phyloP scores from a whole-genome alignment of 35 echinoderm and acorn worm species.

The Strongylocentrotus purpuratus region DNA sequence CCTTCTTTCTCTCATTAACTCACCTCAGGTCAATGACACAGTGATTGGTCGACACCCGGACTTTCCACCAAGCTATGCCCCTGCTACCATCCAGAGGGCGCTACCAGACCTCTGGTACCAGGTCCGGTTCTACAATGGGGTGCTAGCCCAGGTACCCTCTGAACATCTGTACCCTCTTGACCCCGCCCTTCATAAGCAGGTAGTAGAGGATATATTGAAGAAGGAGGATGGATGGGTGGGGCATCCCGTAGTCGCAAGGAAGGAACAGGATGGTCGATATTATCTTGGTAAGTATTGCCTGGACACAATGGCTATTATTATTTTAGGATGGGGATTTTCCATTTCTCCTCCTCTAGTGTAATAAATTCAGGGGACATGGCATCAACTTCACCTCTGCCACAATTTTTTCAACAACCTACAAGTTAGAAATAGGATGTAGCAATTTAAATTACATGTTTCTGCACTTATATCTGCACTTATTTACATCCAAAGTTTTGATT shows the following conservation, averaged over 20 bases:
- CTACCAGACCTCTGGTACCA: constrained; percentile 89
- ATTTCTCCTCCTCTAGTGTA: no score
- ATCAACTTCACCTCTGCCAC: no score
- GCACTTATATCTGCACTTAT: no score
- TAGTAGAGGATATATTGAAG: constrained; percentile 71
- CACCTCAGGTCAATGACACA: constrained; percentile 59
- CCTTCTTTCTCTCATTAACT: not conserved
- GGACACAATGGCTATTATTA: not conserved
- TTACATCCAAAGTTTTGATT: no score
- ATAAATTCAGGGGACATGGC: no score
- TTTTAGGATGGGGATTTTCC: no score
- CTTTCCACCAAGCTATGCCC: constrained; percentile 77
- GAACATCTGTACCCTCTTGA: constrained; percentile 87
- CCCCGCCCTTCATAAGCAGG: constrained; percentile 47
- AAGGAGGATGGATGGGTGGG: constrained; percentile 79
- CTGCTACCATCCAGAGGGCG: constrained; percentile 62
- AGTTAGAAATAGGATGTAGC: no score
- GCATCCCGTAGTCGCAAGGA: constrained; percentile 85
- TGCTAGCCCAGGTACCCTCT: constrained; percentile 71
- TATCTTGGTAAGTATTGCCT: constrained; percentile 71
- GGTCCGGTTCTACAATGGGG: constrained; percentile 86
- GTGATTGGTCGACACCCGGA: constrained; percentile 87
- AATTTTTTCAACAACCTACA: no score
- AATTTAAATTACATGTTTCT: no score
- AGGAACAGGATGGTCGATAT: constrained; percentile 68